These are phyloP conservation scores for Nesoenas mayeri DNA, from an alignment of 2,113 vertebrate species.

Conservation along the genomic window DNA sequence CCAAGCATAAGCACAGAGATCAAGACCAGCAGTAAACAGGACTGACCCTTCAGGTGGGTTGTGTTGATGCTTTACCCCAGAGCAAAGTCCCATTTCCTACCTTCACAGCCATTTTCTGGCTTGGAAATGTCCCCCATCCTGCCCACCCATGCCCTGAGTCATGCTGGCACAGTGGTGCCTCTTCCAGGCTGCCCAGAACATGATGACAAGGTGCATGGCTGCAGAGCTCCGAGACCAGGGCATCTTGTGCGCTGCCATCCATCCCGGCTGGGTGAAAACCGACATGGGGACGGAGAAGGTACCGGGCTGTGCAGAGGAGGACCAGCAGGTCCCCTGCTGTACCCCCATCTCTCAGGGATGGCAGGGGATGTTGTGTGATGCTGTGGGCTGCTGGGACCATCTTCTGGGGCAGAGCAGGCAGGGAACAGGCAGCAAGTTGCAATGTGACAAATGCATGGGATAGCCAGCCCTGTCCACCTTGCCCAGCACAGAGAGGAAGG, in stretches of 20 bases:
- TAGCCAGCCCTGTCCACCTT: background rate
- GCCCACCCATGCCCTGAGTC: rapidly evolving
- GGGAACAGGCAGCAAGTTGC: background rate
- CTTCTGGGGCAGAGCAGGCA: background rate
- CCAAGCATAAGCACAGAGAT: background rate
- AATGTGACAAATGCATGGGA: rapidly evolving
- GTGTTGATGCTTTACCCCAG: background rate
- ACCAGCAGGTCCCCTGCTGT: background rate
- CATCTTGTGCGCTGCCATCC: slow-evolving; percentile 53
- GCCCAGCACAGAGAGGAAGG: background rate
- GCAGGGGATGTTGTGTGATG: background rate
- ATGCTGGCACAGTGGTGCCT: background rate
- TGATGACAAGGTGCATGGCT: slow-evolving; percentile 57
- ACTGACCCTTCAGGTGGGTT: background rate
- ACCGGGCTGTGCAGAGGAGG: background rate
- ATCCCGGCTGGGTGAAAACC: slow-evolving; percentile 74
- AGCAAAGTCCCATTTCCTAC: background rate
- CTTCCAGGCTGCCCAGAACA: slow-evolving; percentile 69
- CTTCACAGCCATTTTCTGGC: background rate
- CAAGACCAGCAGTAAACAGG: rapidly evolving
- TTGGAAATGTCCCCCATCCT: background rate
- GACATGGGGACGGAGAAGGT: slow-evolving; percentile 63
- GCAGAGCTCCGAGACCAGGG: slow-evolving; percentile 38
- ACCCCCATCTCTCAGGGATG: too few relatives aligned
- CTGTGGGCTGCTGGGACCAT: background rate